phyloP scores from a whole-genome alignment of 2,797 vertebrate genomes.

The Adrianichthys oophorus region DNA sequence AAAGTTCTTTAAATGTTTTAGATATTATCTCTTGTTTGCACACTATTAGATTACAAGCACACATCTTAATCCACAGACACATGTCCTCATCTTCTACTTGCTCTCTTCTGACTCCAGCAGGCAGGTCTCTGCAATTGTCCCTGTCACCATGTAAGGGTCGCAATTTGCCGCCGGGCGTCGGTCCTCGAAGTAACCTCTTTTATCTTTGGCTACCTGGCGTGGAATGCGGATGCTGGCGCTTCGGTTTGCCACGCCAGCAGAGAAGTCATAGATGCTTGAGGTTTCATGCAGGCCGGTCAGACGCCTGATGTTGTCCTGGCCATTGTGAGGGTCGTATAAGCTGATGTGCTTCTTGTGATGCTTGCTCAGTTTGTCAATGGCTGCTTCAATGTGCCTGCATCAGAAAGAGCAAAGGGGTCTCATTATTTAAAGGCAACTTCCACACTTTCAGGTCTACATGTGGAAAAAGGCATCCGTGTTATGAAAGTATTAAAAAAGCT shows the following conservation, averaged over 20 bases:
- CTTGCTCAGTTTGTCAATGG: constrained; percentile 81
- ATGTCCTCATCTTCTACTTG: neutral
- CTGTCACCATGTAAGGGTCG: constrained; percentile 84
- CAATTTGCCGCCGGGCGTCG: constrained; percentile 88
- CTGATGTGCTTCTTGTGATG: constrained; percentile 81
- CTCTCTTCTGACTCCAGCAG: constrained; percentile 44
- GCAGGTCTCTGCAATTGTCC: constrained; percentile 77
- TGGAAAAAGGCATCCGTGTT: too few relatives aligned
- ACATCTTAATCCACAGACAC: too few relatives aligned
- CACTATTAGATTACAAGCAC: too few relatives aligned
- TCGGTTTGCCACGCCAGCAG: constrained; percentile 80
- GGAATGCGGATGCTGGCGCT: constrained; percentile 87
- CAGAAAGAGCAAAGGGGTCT: neutral
- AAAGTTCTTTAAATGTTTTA: too few relatives aligned
- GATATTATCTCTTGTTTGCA: too few relatives aligned
- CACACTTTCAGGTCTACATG: too few relatives aligned
- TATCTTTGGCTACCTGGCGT: constrained; percentile 79
- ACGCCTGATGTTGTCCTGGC: constrained; percentile 83
- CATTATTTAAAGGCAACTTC: too few relatives aligned
- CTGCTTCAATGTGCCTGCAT: constrained; percentile 79
- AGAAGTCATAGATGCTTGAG: constrained; percentile 82
- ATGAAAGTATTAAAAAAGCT: too few relatives aligned
- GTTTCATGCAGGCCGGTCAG: constrained; percentile 85
- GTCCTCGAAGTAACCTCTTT: constrained; percentile 87
- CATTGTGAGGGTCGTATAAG: constrained; percentile 79